These are phyloP conservation scores for Poeciliopsis paucimaculata DNA, from an alignment of 2,797 vertebrate species.

Conservation along the genomic window DNA sequence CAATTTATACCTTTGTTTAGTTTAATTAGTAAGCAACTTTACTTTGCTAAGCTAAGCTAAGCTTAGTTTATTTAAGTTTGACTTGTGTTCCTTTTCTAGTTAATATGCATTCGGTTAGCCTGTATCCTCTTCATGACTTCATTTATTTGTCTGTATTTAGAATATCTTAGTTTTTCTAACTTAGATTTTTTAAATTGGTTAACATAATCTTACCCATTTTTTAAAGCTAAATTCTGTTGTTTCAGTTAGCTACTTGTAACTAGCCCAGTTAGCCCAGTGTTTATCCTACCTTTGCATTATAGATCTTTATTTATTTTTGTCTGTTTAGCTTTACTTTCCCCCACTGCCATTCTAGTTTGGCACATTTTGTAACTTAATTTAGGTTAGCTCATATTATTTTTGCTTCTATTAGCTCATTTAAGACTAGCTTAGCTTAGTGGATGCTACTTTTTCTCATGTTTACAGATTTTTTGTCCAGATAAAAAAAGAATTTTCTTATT, in stretches of 20 bases:
- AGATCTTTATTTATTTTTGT: neutral
- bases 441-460: neutral
- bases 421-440: neutral
- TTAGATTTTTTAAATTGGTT: no score
- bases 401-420: neutral
- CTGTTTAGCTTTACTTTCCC: neutral
- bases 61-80: neutral
- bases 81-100: neutral
- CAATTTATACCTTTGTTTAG: no score
- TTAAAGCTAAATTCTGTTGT: no score
- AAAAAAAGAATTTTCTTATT: neutral
- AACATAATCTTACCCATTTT: no score
- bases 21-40: no score
- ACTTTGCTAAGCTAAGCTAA: neutral
- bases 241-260: neutral
- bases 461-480: neutral
- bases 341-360: neutral
- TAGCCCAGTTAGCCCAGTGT: neutral
- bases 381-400: neutral
- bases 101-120: no score
- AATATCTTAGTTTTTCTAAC: no score
- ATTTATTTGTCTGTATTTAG: no score
- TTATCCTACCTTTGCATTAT: neutral
- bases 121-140: no score
- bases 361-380: neutral